phyloP scores from a whole-genome alignment of 2,113 vertebrate species.

The Hemicordylus capensis region DNA sequence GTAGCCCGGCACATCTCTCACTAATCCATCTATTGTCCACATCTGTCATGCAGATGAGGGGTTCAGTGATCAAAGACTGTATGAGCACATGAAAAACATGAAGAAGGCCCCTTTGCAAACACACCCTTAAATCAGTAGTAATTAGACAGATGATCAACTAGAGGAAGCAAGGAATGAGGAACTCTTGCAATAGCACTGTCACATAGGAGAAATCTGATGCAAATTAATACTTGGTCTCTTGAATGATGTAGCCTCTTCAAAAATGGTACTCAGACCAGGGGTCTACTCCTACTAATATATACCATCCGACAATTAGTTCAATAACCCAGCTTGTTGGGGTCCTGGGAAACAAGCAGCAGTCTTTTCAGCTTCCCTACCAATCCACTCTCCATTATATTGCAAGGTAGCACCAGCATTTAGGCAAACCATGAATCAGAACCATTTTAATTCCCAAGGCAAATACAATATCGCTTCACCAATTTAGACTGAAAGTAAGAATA shows the following conservation, averaged over 20 bases:
- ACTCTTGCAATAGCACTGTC: not conserved
- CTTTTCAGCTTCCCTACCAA: not conserved
- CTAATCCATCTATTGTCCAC: not conserved
- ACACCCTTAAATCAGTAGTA: not conserved
- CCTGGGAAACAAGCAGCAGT: not conserved
- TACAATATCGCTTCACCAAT: not conserved
- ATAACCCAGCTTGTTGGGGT: not conserved
- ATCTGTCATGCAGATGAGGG: constrained; percentile 14
- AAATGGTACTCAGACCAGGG: not conserved
- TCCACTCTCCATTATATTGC: not conserved
- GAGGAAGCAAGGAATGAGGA: not conserved
- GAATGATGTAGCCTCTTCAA: not conserved
- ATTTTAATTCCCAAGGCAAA: not conserved
- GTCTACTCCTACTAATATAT: not conserved
- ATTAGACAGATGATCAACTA: not conserved
- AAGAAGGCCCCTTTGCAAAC: not conserved
- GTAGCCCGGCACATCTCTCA: not conserved
- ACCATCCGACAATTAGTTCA: not conserved
- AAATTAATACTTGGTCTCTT: not conserved
- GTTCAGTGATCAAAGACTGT: not conserved
- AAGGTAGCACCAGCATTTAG: not conserved
- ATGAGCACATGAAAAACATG: not conserved
- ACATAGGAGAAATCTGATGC: not conserved
- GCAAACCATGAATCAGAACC: not conserved
- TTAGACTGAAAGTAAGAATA: not conserved